Evolutionary conservation across 2,888 invertebrate species (phyloP).

Genomic region (Thereva unica): DNA sequence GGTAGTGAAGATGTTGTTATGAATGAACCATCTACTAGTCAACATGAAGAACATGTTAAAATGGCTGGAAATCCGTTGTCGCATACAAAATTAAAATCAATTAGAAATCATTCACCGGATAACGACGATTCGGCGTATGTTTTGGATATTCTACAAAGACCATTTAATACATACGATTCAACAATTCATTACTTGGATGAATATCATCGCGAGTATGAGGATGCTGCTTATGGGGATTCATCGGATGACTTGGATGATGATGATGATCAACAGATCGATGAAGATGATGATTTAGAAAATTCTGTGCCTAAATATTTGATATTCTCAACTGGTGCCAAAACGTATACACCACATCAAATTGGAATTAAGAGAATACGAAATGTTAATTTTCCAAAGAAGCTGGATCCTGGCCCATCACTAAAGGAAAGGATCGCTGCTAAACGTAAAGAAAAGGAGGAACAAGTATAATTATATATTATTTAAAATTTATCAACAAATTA

Average conservation of each 20-base stretch:
- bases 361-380: constrained; percentile 76
- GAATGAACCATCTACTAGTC: constrained; percentile 25
- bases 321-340: constrained; percentile 80
- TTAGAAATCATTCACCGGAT: constrained; percentile 44
- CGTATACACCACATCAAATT: constrained; percentile 84
- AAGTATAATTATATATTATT: constrained; percentile 37
- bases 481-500: constrained; percentile 22
- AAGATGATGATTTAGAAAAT: constrained; percentile 66
- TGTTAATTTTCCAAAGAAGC: constrained; percentile 68
- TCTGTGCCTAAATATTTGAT: constrained; percentile 67
- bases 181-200: constrained; percentile 67
- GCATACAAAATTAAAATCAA: constrained; percentile 48
- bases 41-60: constrained; percentile 11
- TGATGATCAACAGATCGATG: constrained; percentile 51
- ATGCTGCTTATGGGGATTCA: constrained; percentile 42
- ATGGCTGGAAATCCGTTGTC: constrained; percentile 53
- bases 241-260: constrained; percentile 43
- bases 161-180: constrained; percentile 43
- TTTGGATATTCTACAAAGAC: constrained; percentile 9
- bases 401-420: constrained; percentile 71
- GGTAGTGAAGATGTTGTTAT: constrained; percentile 5
- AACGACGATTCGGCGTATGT: constrained; percentile 41
- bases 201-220: constrained; percentile 58
- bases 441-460: constrained; percentile 60
- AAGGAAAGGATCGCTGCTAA: constrained; percentile 68